Conservation (phyloP, 2,113 vertebrate genomes). For the Pelvicachromis taeniatus region DNA sequence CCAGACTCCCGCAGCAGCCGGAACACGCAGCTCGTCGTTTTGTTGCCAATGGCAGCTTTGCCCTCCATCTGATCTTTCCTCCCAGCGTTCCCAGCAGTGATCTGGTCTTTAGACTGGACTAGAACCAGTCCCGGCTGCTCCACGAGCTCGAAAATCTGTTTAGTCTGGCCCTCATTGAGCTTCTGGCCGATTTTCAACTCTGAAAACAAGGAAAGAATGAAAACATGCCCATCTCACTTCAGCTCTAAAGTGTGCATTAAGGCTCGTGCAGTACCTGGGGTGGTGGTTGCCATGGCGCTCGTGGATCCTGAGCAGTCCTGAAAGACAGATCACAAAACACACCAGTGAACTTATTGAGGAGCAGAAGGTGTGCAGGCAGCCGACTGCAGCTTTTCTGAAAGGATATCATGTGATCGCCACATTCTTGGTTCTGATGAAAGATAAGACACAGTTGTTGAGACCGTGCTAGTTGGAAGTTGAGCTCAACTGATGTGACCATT, state of each 20-base stretch:
- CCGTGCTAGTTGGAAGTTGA: background rate
- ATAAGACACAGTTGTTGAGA: background rate
- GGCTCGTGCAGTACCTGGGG: constrained; percentile 33
- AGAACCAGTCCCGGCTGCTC: constrained; percentile 85
- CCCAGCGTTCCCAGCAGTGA: constrained; percentile 92
- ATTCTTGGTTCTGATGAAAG: fast-evolving
- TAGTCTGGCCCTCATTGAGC: constrained; percentile 94
- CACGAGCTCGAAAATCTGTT: constrained; percentile 88
- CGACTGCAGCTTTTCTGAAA: background rate
- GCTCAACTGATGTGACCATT: fast-evolving
- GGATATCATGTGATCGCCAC: background rate
- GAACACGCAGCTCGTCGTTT: constrained; percentile 89
- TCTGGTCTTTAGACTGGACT: constrained; percentile 96
- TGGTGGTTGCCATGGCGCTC: constrained; percentile 55
- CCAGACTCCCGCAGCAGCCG: constrained; percentile 87
- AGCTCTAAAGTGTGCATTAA: fast-evolving
- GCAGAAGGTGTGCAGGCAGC: background rate
- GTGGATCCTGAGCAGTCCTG: constrained; percentile 29
- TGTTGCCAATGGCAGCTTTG: constrained; percentile 92
- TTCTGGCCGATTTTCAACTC: constrained; percentile 88
- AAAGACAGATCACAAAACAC: constrained; percentile 21
- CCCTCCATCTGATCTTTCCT: constrained; percentile 95
- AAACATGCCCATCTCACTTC: fast-evolving
- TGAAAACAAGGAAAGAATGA: constrained; percentile 15
- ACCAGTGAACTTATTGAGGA: background rate